phyloP scores from a whole-genome alignment of 1,140 invertebrate genomes.

The Drosophila neocordata region DNA sequence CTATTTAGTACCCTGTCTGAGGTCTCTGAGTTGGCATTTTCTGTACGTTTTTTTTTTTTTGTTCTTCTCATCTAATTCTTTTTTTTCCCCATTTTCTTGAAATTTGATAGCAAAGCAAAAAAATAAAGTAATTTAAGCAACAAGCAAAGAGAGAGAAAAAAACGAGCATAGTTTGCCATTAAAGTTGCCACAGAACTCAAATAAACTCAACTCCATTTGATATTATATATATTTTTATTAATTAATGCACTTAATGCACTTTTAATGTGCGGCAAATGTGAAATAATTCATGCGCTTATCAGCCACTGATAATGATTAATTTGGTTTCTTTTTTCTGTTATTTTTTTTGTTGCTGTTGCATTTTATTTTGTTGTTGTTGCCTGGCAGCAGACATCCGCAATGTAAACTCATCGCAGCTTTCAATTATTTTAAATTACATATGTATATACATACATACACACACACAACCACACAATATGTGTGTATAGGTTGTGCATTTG shows the following conservation, averaged over 20 bases:
- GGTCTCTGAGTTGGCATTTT: constrained; percentile 67
- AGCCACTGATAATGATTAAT: constrained; percentile 76
- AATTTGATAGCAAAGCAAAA: constrained; percentile 48
- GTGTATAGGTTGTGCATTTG: not conserved
- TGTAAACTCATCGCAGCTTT: constrained; percentile 16
- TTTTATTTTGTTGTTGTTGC: not conserved
- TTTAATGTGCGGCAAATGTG: constrained; percentile 71
- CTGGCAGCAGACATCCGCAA: constrained; percentile 2
- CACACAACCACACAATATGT: not conserved
- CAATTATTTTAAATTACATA: constrained; percentile 13
- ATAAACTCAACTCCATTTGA: not conserved
- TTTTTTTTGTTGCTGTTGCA: not conserved
- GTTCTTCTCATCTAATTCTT: constrained; percentile 49
- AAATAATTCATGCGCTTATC: constrained; percentile 77
- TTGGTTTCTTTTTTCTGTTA: constrained; percentile 39
- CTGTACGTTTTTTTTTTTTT: constrained; percentile 28
- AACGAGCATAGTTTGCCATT: constrained; percentile 7
- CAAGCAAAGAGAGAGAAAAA: not conserved
- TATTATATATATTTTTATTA: constrained; percentile 43
- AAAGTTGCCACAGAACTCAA: constrained; percentile 3
- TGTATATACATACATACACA: not conserved
- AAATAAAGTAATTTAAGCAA: constrained; percentile 33
- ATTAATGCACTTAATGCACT: constrained; percentile 75
- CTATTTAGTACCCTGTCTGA: constrained; percentile 60
- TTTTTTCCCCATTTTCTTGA: constrained; percentile 73